Base-by-base conservation (phyloP, 2,113 vertebrate species). In the Amazona guildingii region DNA sequence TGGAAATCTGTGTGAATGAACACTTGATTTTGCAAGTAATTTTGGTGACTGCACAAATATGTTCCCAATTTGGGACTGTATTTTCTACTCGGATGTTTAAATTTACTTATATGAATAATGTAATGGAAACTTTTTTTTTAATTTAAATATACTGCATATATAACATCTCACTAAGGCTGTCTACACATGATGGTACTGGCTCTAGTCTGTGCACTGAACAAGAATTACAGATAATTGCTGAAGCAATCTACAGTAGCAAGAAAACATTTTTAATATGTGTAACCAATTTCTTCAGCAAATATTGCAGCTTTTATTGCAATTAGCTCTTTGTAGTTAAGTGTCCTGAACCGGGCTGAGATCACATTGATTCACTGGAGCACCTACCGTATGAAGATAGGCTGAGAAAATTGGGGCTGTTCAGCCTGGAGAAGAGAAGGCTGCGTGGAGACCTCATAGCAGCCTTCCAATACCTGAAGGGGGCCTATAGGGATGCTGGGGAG, bases 11-110 rank as follows among this genome's bases (percentile, higher is more conserved):
- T 59, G 10, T 39, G 39, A 86, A 91, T 86, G 69, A 94, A 81
- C 19, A 48, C 33, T 82, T 61, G 51, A 81, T 92, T 95, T 88
- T 72, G 17, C 29, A 94, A 94, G 64, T 74, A 92, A 84, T 84
- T 94, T 67, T 68, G 33, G 39, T 86, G 31, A 78, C 68, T 88
- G n/a, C 33, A 78, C 44, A 81, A 92, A 55, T 43, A 68, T 7
- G 2, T 82, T 82, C 33, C 46, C 11, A 88, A 31, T 59, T 80
- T 92, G 33, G 31, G 46, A 82, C 41, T 73, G 10, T 57, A 28
- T 92, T 74, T 86, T 93, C 13, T 49, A 83, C 21, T 92, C 31
- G 41, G 33, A 66, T 81, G 25, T 94, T 83, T 63, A 90, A 86
- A 81, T 70, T 66, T 80, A 77, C 21, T 88, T 70, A 55, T 7